These are phyloP conservation scores for Sphyrna mokarran DNA, from an alignment of 2,113 vertebrate genomes.

Conservation along the genomic window DNA sequence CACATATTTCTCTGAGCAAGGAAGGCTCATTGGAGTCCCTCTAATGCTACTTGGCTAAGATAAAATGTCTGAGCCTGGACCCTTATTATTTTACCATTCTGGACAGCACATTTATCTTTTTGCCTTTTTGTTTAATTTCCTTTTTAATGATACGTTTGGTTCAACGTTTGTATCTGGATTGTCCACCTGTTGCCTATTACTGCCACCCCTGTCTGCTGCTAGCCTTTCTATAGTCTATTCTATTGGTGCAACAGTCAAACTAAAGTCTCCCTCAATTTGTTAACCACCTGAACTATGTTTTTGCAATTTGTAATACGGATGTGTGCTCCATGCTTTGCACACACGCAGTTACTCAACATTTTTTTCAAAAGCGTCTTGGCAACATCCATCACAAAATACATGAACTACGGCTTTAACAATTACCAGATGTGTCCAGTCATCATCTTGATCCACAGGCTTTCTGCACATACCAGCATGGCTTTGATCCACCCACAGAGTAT, in stretches of 20 bases:
- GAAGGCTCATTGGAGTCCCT: neutral
- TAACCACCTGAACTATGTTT: neutral
- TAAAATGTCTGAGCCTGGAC: neutral
- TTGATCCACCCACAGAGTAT: slow-evolving; percentile 27
- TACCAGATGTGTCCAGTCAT: slow-evolving; percentile 17
- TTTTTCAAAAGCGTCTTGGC: neutral
- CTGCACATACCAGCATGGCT: neutral
- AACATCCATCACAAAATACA: slow-evolving; percentile 21
- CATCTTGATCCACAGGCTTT: slow-evolving; percentile 33
- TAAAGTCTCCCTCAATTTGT: neutral
- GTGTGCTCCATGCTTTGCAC: neutral
- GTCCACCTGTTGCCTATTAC: neutral
- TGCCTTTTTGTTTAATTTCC: neutral
- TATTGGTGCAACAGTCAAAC: neutral
- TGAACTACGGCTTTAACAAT: neutral
- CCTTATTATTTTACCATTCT: neutral
- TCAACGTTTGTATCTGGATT: neutral
- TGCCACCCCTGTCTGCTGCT: neutral
- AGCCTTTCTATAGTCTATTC: neutral
- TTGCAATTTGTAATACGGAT: slow-evolving; percentile 1
- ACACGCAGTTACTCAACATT: slow-evolving; percentile 7
- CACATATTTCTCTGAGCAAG: neutral
- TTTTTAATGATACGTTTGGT: neutral
- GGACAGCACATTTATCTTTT: neutral
- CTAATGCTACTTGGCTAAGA: neutral